Base-by-base conservation (phyloP, 2,113 vertebrate species). In the Glaucomys volans region DNA sequence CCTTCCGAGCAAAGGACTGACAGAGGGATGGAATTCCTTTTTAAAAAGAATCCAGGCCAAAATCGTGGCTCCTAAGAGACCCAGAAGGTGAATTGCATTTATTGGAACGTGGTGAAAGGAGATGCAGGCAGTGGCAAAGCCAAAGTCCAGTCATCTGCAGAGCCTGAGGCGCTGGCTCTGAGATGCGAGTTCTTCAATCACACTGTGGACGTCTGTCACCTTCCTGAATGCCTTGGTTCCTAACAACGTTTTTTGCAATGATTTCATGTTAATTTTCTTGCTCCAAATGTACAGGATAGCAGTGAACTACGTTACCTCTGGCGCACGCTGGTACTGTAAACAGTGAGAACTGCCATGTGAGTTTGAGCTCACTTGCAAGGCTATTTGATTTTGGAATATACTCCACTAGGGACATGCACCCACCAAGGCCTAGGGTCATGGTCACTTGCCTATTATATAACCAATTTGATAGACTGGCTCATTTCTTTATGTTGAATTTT, bases 331-430 rank as follows among this genome's bases (percentile, higher is more conserved):
- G 18, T 28, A 0, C 86, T 22, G 18, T 5, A 1, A 62, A 26
- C 32, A 44, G 32, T 26, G 10, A 82, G 66, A 72, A 71, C 18
- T 2, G 10, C 37, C 14, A 2, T 2, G 9, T 26, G 22, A 24
- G 18, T 6, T 17, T 5, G 26, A 7, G 2, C 52, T n/a, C 32
- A 42, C 17, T 35, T 30, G 26, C 44, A 47, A 75, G 0, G 37
- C 4, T 57, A 2, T 67, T 35, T 44, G 40, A 28, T 35, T 32
- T 83, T 6, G 28, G 32, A 74, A 37, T 50, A 14, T 9, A 11
- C 22, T 10, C 11, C 0, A 14, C 84, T 18, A 2, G 0, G 32
- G 32, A 35, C 2, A 3, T 6, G 1, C 24, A 1, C 32, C 42
- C 11, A 24, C 5, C 7, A 3, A 10, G 2, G 24, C 13, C 22